These are phyloP conservation scores for Sphaerophoria taeniata DNA, from an alignment of 2,888 invertebrate species.

Conservation along the genomic window DNA sequence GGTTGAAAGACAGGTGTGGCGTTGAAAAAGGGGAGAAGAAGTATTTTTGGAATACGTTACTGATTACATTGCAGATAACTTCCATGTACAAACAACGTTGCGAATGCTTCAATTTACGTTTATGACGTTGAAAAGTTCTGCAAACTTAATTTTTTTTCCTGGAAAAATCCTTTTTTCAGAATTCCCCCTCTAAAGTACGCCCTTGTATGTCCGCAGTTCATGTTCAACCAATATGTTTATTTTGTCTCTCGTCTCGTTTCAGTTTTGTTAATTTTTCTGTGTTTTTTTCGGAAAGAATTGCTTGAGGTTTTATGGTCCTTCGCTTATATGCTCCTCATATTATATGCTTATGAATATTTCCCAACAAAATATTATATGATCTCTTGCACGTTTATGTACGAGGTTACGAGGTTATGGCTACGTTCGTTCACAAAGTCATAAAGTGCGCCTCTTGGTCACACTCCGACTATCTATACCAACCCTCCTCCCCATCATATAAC, in stretches of 20 bases:
- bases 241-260: slow-evolving; percentile 26
- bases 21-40: not conserved
- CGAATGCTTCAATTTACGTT: not conserved
- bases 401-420: not conserved
- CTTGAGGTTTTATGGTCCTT: slow-evolving; percentile 50
- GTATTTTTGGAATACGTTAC: not conserved
- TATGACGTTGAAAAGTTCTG: not conserved
- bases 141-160: not conserved
- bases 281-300: slow-evolving; percentile 10
- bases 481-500: not conserved
- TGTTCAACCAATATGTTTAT: slow-evolving; percentile 20
- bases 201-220: not conserved
- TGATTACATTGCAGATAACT: no score
- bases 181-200: not conserved
- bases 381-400: no score
- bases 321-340: slow-evolving; percentile 22
- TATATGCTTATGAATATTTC: slow-evolving; percentile 65
- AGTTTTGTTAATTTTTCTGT: not conserved
- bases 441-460: slow-evolving; percentile 15
- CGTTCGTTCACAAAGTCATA: slow-evolving; percentile 39
- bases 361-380: no score
- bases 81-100: no score
- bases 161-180: not conserved
- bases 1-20: not conserved
- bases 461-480: no score